Percentiles rank a stretch among this genome's conserved stretches.
Conservation (phyloP, 2,888 invertebrate genomes). For the Ceriagrion tenellum region DNA sequence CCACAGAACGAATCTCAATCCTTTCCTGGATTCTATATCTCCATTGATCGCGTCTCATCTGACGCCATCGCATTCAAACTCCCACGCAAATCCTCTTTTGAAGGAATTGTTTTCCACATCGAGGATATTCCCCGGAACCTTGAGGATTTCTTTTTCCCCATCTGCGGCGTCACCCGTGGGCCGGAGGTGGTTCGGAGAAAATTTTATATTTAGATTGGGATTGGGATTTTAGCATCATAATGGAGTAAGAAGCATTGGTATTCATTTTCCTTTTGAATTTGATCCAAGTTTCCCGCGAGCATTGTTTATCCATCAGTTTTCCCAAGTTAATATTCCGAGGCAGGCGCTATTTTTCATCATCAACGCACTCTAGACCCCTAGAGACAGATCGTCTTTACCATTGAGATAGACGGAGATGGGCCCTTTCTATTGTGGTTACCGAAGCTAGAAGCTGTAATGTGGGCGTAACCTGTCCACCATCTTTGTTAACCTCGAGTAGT, state of each 20-base stretch:
- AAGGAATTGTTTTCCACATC: not conserved
- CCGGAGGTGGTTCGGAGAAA: not conserved
- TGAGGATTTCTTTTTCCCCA: not conserved
- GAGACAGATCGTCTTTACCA: too few species aligned
- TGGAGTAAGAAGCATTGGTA: not conserved
- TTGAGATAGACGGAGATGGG: too few species aligned
- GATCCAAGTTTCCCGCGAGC: not conserved
- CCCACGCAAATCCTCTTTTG: not conserved
- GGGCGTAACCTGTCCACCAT: too few species aligned
- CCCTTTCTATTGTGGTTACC: too few species aligned
- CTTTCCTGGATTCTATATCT: not conserved
- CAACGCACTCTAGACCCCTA: too few species aligned
- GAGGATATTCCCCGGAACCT: not conserved
- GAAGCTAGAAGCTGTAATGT: too few species aligned
- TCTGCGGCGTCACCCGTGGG: not conserved
- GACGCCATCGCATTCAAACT: not conserved
- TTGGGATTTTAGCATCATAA: constrained; percentile 22
- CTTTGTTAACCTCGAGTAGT: too few species aligned
- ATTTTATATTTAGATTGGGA: constrained; percentile 28
- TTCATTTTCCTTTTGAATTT: not conserved
- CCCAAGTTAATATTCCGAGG: not conserved
- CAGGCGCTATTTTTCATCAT: too few species aligned
- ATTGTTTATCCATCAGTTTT: not conserved
- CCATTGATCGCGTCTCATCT: not conserved
- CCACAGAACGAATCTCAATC: not conserved